A percentile compares a stretch with the other conserved stretches of the same genome.
These are phyloP conservation scores for Triops longicaudatus DNA, from an alignment of 1,140 invertebrate genomes.

Conservation along the genomic window DNA sequence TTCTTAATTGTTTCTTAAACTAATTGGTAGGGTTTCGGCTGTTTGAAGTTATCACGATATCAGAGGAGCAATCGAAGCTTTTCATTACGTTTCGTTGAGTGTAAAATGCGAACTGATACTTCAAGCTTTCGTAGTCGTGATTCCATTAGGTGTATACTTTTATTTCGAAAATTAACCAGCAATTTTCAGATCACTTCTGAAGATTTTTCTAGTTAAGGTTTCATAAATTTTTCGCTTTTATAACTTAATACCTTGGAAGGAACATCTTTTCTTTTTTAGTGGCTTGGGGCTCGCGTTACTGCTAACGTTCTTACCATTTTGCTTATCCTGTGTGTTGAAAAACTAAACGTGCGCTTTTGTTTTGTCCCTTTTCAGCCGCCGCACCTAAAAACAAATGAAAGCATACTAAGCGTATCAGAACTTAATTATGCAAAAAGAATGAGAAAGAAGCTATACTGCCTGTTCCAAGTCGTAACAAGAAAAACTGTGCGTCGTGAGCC, in stretches of 20 bases:
- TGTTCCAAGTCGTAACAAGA: neutral
- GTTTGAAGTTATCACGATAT: too few species aligned
- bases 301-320: neutral
- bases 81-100: too few species aligned
- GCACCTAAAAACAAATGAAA: neutral
- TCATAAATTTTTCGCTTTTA: too few species aligned
- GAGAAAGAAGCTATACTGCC: neutral
- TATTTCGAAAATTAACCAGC: too few species aligned
- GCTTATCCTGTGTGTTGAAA: neutral
- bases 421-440: constrained; percentile 11
- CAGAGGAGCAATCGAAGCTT: too few species aligned
- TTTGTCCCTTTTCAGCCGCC: constrained; percentile 6
- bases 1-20: too few species aligned
- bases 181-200: too few species aligned
- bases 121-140: too few species aligned
- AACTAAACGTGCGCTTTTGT: constrained; percentile 2
- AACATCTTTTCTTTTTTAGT: neutral
- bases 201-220: too few species aligned
- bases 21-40: too few species aligned
- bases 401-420: neutral
- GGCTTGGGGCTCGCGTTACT: neutral
- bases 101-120: too few species aligned
- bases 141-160: too few species aligned
- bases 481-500: neutral
- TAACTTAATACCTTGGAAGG: neutral